A percentile compares a stretch with the other conserved stretches of the same genome.
Conservation (phyloP, 2,888 invertebrate species). For the Notodonta ziczac region DNA sequence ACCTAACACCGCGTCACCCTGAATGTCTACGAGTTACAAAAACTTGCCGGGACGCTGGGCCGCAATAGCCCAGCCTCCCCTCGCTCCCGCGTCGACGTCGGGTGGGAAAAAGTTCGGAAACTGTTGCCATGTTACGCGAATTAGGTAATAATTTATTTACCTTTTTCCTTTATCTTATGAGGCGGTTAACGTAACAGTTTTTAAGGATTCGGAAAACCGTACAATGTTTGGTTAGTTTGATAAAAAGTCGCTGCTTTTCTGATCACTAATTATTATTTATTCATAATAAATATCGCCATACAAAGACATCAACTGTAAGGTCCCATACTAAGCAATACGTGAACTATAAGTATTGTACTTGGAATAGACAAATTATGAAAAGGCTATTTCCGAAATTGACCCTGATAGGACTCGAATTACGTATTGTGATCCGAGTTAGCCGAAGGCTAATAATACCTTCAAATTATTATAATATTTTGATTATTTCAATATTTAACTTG, state of each 20-base stretch:
- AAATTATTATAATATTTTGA: too few relatives aligned
- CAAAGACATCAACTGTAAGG: too few relatives aligned
- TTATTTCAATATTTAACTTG: too few relatives aligned
- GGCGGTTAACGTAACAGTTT: slow-evolving; percentile 22
- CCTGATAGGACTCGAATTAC: too few relatives aligned
- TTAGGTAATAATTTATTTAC: slow-evolving; percentile 70
- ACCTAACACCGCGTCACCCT: slow-evolving; percentile 49
- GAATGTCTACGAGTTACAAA: slow-evolving; percentile 56
- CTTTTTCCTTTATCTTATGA: slow-evolving; percentile 36
- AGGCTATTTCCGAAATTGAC: too few relatives aligned
- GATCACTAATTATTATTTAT: too few relatives aligned
- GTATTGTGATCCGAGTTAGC: too few relatives aligned
- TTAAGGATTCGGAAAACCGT: slow-evolving; percentile 9
- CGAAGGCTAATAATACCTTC: too few relatives aligned
- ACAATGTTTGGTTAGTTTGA: slow-evolving; percentile 8
- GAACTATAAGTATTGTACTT: too few relatives aligned
- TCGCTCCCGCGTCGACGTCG: slow-evolving; percentile 33
- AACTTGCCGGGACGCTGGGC: slow-evolving; percentile 58
- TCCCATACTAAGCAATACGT: too few relatives aligned
- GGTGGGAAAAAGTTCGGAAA: slow-evolving; percentile 52
- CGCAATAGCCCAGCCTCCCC: slow-evolving; percentile 48
- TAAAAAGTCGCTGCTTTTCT: neutral
- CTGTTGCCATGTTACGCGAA: slow-evolving; percentile 57
- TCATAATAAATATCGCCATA: too few relatives aligned
- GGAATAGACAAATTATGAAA: too few relatives aligned